Conservation (phyloP, 2,797 vertebrate genomes). For the Tapirus indicus region DNA sequence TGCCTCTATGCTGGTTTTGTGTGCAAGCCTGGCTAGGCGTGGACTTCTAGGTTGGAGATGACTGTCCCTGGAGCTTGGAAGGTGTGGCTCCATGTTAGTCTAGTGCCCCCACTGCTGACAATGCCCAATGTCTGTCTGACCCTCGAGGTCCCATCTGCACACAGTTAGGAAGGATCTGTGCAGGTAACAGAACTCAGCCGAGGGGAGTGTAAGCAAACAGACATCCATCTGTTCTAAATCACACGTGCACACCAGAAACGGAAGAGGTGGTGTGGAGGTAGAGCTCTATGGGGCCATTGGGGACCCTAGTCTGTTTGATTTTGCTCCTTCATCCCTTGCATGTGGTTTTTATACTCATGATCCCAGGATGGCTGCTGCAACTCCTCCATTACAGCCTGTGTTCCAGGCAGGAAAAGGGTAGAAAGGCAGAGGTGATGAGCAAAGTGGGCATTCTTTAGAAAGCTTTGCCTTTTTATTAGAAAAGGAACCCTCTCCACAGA, state of each 20-base stretch:
- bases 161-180: not conserved
- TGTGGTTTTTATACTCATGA: not conserved
- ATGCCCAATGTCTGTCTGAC: not conserved
- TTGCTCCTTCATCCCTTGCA: too few relatives aligned
- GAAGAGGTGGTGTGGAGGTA: not conserved
- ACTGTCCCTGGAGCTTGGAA: not conserved
- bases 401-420: not conserved
- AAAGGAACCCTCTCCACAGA: not conserved
- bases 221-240: not conserved
- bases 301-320: not conserved
- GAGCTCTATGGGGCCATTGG: not conserved
- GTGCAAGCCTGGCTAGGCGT: not conserved
- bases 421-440: not conserved
- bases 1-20: not conserved
- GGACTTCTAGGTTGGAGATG: not conserved
- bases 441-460: not conserved
- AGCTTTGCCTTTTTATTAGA: not conserved
- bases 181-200: not conserved
- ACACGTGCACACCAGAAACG: not conserved
- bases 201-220: fast-evolving
- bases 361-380: not conserved
- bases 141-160: not conserved
- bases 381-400: not conserved
- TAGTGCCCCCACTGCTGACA: not conserved
- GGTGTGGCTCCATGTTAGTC: not conserved